Conservation (phyloP, 2,113 vertebrate species). For the Scopus umbretta region DNA sequence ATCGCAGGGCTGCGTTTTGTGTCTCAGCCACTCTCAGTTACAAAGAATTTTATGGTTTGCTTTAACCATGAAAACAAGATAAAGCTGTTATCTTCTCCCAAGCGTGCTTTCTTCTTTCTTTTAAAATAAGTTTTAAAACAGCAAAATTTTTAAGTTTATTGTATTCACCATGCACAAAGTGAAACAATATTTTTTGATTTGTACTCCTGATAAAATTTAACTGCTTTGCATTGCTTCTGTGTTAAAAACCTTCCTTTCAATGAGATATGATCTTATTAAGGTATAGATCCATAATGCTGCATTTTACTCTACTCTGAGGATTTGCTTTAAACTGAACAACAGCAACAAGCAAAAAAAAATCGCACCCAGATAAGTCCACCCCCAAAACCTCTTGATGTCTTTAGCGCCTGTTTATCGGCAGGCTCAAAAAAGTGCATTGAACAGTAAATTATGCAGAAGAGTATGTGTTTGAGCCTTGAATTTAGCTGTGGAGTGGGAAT, state of each 20-base stretch:
- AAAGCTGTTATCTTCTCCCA: constrained; percentile 50
- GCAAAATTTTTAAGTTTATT: background rate
- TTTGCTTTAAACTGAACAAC: background rate
- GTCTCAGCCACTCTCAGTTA: background rate
- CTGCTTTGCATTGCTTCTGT: background rate
- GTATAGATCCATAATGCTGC: background rate
- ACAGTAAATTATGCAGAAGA: background rate
- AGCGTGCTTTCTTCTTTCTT: background rate
- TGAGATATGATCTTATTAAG: background rate
- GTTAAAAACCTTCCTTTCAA: background rate
- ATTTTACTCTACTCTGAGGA: background rate
- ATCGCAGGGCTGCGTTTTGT: background rate
- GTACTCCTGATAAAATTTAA: background rate
- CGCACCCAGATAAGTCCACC: background rate
- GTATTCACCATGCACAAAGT: background rate
- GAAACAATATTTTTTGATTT: background rate
- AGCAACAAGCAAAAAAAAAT: background rate
- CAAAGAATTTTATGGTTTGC: constrained; percentile 46
- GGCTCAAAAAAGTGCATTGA: background rate
- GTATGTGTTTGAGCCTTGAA: background rate
- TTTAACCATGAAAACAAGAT: constrained; percentile 60
- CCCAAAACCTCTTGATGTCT: background rate
- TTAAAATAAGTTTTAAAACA: background rate
- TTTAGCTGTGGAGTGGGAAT: background rate
- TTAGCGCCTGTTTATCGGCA: background rate